phyloP scores from a whole-genome alignment of 2,888 invertebrate species.

The Gymnoscelis rufifasciata region DNA sequence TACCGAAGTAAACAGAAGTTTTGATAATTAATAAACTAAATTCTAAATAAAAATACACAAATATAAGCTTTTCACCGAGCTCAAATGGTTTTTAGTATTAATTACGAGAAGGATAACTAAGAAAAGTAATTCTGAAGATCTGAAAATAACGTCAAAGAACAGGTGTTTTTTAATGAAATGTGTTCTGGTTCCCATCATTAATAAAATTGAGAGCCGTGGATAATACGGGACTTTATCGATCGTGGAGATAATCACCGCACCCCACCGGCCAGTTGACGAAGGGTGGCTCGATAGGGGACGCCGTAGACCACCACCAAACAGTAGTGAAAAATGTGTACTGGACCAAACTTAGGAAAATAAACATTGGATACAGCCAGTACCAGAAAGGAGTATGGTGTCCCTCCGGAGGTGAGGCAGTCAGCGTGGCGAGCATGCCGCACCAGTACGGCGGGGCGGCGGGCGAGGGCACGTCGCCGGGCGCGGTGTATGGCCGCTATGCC shows the following conservation, averaged over 20 bases:
- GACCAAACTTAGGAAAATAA: constrained; percentile 36
- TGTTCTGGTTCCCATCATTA: constrained; percentile 75
- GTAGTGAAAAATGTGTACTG: constrained; percentile 20
- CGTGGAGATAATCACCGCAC: constrained; percentile 40
- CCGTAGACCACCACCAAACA: constrained; percentile 10
- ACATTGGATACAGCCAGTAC: constrained; percentile 34
- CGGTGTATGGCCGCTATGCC: constrained; percentile 82
- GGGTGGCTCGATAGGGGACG: constrained; percentile 22
- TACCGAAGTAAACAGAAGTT: constrained; percentile 62
- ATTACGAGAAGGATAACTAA: constrained; percentile 27
- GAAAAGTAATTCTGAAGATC: constrained; percentile 74
- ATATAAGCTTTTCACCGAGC: constrained; percentile 11
- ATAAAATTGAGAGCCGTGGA: constrained; percentile 70
- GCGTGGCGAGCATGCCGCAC: constrained; percentile 85
- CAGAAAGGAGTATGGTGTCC: constrained; percentile 48
- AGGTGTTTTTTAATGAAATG: constrained; percentile 88
- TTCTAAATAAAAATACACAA: constrained; percentile 20
- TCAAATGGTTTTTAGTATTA: constrained; percentile 10
- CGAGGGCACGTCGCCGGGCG: constrained; percentile 85
- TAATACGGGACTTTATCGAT: constrained; percentile 74
- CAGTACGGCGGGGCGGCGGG: constrained; percentile 89
- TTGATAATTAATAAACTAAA: constrained; percentile 27
- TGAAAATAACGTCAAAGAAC: constrained; percentile 85
- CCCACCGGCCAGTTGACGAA: constrained; percentile 16
- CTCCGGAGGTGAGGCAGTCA: constrained; percentile 59